Conservation (phyloP, 2,113 vertebrate species). For the Sebastes fasciatus region DNA sequence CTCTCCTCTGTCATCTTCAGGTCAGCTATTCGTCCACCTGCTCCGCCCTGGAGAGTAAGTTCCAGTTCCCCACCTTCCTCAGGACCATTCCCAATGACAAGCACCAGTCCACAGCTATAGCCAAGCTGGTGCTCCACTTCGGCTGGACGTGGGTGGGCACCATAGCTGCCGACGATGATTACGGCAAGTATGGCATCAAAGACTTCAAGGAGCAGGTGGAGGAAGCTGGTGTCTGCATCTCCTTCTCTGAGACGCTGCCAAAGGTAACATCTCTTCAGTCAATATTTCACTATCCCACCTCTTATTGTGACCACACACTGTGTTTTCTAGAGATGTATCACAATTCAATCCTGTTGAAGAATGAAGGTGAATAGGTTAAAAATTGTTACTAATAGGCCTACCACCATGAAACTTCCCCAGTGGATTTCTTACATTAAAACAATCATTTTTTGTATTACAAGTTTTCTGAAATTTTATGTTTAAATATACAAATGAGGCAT, state of each 20-base stretch:
- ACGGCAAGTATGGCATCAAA: slow-evolving; percentile 90
- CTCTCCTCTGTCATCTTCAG: slow-evolving; percentile 65
- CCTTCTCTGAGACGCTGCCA: slow-evolving; percentile 89
- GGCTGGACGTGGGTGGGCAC: slow-evolving; percentile 91
- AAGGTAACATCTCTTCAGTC: slow-evolving; percentile 70
- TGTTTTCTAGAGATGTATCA: not conserved
- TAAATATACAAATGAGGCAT: no score
- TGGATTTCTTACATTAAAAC: no score
- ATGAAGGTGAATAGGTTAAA: not conserved
- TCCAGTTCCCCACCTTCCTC: slow-evolving; percentile 89
- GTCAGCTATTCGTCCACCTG: slow-evolving; percentile 88
- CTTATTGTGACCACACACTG: no score
- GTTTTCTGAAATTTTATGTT: no score
- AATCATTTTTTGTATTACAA: no score
- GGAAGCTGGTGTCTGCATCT: slow-evolving; percentile 86
- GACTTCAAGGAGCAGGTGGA: slow-evolving; percentile 88
- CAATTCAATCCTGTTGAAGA: not conserved
- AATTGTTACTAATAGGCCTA: no score
- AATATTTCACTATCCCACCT: not conserved
- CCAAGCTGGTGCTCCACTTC: slow-evolving; percentile 85
- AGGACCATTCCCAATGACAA: slow-evolving; percentile 85
- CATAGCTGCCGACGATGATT: slow-evolving; percentile 88
- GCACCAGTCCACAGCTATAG: slow-evolving; percentile 85
- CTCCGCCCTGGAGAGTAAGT: slow-evolving; percentile 87
- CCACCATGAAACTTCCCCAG: no score